Evolutionary conservation across 2,888 invertebrate species (phyloP).

Genomic region (Octonoba sinensis): DNA sequence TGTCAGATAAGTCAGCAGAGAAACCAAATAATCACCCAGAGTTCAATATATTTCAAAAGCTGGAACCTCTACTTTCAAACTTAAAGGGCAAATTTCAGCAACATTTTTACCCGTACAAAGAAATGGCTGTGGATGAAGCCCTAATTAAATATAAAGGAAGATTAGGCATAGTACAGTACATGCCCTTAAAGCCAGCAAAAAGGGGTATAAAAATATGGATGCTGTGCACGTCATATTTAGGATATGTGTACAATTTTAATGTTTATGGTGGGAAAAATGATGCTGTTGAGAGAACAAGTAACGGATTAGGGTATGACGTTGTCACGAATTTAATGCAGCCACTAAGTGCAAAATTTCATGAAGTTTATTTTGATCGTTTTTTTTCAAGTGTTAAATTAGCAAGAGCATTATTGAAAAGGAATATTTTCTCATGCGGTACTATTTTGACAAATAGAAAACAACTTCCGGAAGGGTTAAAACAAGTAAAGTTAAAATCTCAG

Average conservation of each 20-base stretch:
- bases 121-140: too few species aligned
- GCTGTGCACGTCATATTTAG: not conserved
- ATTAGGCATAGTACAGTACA: not conserved
- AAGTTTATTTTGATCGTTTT: constrained; percentile 6
- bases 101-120: too few species aligned
- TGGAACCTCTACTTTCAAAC: too few species aligned
- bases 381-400: not conserved
- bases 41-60: too few species aligned
- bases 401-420: not conserved
- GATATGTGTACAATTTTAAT: not conserved
- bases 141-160: not conserved
- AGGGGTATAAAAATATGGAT: not conserved
- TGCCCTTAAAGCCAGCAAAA: not conserved
- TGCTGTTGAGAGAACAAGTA: not conserved
- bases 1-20: too few species aligned
- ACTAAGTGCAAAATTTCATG: not conserved
- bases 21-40: too few species aligned
- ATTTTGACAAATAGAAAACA: not conserved
- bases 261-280: not conserved
- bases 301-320: not conserved
- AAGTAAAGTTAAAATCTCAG: not conserved
- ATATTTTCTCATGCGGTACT: too few species aligned
- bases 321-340: not conserved
- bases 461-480: not conserved
- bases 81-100: too few species aligned